Base-by-base conservation (phyloP, 2,888 invertebrate species). In the Polylopha cassiicola region DNA sequence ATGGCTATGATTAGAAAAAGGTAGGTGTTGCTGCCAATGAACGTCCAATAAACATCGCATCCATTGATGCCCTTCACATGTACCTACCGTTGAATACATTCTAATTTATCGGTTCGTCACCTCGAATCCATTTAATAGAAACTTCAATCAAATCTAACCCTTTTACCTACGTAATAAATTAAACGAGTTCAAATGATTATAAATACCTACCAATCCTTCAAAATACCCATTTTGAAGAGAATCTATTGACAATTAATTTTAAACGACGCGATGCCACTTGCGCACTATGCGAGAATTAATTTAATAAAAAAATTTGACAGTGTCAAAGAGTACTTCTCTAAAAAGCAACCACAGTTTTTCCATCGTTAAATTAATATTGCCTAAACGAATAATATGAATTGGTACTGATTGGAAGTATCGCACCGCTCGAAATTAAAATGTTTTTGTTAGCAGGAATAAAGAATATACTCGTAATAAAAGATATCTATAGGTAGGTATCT, bases 221-320 rank as follows among this genome's bases (percentile, higher is more conserved):
- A n/a, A n/a, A n/a, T n/a, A n/a, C n/a, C n/a, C n/a, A n/a, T n/a
- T n/a, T n/a, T n/a, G n/a, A n/a, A n/a, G n/a, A n/a, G n/a, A n/a
- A n/a, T n/a, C n/a, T n/a, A n/a, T n/a, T n/a, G 10, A 23, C 20
- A 50, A 50, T 50, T 49, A 55, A 51, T 54, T 53, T 47, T 42
- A 49, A 56, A 50, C 52, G 48, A 44, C 52, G 47, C 45, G 47
- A 53, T 41, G 38, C 26, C 36, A 37, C 53, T 46, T 42, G 59
- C 60, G 53, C 52, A n/a, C n/a, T n/a, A n/a, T 43, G 47, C 45
- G 56, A 54, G 58, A 61, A 48, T 59, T 61, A 63, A 59, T 61
- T 67, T 69, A 64, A 67, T 61, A 62, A 51, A 60, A 64, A 61
- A 55, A 50, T 52, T 61, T 52, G 49, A 26, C 29, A 27, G 36